A percentile compares a stretch with the other conserved stretches of the same genome.
Evolutionary conservation across 2,888 invertebrate species (phyloP).

Genomic region (Ischnura elegans): DNA sequence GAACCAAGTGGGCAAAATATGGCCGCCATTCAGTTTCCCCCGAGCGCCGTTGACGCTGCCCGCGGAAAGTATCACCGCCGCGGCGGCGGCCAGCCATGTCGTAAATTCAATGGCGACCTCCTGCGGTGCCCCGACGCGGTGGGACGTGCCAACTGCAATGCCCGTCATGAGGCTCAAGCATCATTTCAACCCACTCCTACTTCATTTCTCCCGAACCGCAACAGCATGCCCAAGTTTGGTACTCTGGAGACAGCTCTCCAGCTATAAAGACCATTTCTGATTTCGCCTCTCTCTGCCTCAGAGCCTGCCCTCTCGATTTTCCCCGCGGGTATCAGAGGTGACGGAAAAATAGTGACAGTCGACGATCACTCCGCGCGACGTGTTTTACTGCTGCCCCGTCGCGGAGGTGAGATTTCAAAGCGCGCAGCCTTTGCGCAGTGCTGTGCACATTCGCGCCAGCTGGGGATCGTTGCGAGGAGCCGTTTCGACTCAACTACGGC

Average conservation of each 20-base stretch:
- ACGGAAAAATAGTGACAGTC: not conserved
- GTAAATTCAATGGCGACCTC: not conserved
- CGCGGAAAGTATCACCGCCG: not conserved
- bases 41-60: not conserved
- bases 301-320: not conserved
- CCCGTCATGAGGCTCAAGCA: not conserved
- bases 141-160: not conserved
- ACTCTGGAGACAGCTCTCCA: not conserved
- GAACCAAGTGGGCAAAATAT: not conserved
- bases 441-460: not conserved
- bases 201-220: not conserved
- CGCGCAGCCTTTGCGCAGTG: not conserved
- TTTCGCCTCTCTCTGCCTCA: not conserved
- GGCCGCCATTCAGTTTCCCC: not conserved
- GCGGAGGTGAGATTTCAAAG: not conserved
- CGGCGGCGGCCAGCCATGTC: not conserved
- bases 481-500: not conserved
- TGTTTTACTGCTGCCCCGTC: not conserved
- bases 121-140: not conserved
- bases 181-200: not conserved
- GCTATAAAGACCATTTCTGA: not conserved
- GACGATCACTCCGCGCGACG: not conserved
- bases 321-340: not conserved
- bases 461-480: not conserved
- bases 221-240: not conserved